A percentile compares a stretch with the other conserved stretches of the same genome.
phyloP scores from a whole-genome alignment of 2,888 invertebrate genomes.

The Nemurella pictetii region DNA sequence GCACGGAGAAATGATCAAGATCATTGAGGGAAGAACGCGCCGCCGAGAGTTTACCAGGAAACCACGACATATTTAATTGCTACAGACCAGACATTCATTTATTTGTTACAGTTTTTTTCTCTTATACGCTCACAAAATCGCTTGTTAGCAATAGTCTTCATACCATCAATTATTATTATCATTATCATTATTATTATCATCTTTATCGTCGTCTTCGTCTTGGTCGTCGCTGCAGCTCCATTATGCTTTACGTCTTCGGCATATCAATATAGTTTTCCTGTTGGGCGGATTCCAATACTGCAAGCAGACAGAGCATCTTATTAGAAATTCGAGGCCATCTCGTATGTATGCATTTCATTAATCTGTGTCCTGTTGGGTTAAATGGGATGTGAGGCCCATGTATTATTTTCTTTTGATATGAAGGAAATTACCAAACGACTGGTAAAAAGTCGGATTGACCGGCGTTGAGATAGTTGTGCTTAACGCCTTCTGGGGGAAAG shows the following conservation, averaged over 20 bases:
- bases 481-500: neutral
- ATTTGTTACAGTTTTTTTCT: neutral
- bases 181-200: neutral
- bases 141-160: neutral
- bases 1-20: neutral
- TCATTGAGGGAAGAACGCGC: neutral
- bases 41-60: neutral
- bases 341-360: neutral
- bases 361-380: neutral
- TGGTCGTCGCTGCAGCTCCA: neutral
- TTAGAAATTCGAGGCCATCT: neutral
- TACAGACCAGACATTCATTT: neutral
- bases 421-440: neutral
- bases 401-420: neutral
- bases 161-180: neutral
- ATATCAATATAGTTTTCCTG: neutral
- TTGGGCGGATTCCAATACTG: neutral
- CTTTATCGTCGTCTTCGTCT: neutral
- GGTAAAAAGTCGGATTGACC: neutral
- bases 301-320: neutral
- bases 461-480: neutral
- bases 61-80: neutral
- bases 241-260: neutral
- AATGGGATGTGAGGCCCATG: neutral
- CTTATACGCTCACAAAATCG: neutral